These are phyloP conservation scores for Mirza zaza DNA, from an alignment of 2,113 vertebrate genomes.

Conservation along the genomic window DNA sequence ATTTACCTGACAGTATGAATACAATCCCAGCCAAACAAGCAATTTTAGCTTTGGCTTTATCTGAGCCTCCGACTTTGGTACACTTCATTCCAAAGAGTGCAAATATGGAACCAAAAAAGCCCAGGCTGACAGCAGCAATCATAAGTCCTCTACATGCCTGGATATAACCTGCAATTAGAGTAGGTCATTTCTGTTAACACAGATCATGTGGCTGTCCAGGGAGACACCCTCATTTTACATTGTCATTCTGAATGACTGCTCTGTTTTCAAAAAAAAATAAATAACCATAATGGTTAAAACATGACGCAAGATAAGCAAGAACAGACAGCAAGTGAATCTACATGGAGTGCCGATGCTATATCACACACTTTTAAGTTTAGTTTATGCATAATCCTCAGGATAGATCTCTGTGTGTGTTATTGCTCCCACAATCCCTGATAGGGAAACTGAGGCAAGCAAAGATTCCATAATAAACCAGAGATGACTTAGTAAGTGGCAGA, in stretches of 20 bases:
- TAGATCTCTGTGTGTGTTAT: background rate
- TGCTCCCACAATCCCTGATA: background rate
- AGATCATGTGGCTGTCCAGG: background rate
- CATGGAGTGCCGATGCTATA: background rate
- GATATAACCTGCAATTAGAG: slow-evolving; percentile 89
- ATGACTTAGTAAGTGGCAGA: background rate
- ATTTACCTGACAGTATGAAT: slow-evolving; percentile 93
- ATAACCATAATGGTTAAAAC: background rate
- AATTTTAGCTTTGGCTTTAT: slow-evolving; percentile 92
- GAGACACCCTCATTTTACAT: background rate
- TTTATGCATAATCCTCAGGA: background rate
- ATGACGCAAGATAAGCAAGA: background rate
- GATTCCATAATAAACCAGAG: background rate
- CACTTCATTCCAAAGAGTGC: slow-evolving; percentile 98
- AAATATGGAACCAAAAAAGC: slow-evolving; percentile 93
- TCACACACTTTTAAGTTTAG: background rate
- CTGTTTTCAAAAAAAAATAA: background rate
- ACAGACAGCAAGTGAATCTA: background rate
- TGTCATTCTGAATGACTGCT: background rate
- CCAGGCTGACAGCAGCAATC: slow-evolving; percentile 91
- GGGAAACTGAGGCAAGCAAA: background rate
- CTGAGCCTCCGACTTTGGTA: slow-evolving; percentile 95
- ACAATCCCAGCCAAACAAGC: slow-evolving; percentile 92
- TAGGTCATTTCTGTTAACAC: slow-evolving; percentile 33
- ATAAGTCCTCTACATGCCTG: slow-evolving; percentile 94